A percentile compares a stretch with the other conserved stretches of the same genome.
These are phyloP conservation scores for Phenganax stokvisi DNA, from an alignment of 92 coral and sea anemone genomes.

Conservation along the genomic window DNA sequence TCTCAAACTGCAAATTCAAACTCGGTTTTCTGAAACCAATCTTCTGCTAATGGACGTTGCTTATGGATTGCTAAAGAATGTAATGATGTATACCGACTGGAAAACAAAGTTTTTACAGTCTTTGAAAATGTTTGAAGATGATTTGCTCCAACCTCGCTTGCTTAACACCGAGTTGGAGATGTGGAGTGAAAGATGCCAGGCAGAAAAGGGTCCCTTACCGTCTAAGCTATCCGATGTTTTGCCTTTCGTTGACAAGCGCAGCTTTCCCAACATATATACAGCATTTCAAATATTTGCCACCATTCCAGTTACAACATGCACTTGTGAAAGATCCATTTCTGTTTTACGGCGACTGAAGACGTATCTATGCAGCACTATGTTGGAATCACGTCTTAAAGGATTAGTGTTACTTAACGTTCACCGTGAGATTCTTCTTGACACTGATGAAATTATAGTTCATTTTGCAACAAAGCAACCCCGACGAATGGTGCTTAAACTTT, in stretches of 20 bases:
- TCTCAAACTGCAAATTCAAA: no score
- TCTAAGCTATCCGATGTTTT: not conserved
- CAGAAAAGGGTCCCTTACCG: not conserved
- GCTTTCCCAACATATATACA: not conserved
- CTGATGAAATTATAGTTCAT: no score
- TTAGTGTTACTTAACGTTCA: no score
- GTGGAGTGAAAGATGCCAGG: constrained; percentile 14
- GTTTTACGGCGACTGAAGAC: not conserved
- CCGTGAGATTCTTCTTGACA: no score
- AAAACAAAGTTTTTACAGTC: not conserved
- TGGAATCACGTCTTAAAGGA: not conserved
- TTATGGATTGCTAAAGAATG: not conserved
- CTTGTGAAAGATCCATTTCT: not conserved
- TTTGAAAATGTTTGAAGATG: constrained; percentile 6
- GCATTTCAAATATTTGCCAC: not conserved
- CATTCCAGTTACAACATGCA: not conserved
- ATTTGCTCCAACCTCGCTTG: not conserved
- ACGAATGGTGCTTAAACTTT: no score
- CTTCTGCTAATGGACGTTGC: not conserved
- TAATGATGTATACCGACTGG: not conserved
- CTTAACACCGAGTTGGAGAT: constrained; percentile 4
- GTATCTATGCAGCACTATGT: not conserved
- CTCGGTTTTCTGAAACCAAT: not conserved
- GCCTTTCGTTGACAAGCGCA: not conserved
- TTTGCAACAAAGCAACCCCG: no score